phyloP scores from a whole-genome alignment of 2,888 invertebrate genomes.

The Chymomyza caudatula region DNA sequence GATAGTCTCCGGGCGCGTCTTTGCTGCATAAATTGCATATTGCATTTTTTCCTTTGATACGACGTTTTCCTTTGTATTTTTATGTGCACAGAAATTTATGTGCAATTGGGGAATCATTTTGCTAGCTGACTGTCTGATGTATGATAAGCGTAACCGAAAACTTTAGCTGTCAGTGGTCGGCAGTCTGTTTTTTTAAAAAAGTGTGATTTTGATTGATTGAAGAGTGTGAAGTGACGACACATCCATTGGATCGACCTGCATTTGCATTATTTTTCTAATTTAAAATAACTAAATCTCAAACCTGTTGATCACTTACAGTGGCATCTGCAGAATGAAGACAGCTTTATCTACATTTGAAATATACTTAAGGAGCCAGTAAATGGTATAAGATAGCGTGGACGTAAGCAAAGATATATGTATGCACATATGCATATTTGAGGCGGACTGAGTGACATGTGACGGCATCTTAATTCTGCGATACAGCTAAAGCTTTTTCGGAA shows the following conservation, averaged over 20 bases:
- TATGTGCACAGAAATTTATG: constrained; percentile 33
- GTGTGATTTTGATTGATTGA: constrained; percentile 42
- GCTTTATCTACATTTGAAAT: constrained; percentile 16
- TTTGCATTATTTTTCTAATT: constrained; percentile 35
- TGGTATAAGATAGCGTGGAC: constrained; percentile 15
- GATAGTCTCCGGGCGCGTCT: background rate
- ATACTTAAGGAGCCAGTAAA: background rate
- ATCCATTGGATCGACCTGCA: constrained; percentile 16
- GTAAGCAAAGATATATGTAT: background rate
- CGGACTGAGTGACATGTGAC: background rate
- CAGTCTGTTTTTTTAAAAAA: background rate
- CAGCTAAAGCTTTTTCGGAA: no score
- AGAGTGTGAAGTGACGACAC: constrained; percentile 25
- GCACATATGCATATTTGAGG: background rate
- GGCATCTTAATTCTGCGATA: background rate
- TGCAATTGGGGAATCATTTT: constrained; percentile 43
- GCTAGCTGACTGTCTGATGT: constrained; percentile 3
- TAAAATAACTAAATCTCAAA: background rate
- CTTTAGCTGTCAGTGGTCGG: background rate
- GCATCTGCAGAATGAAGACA: background rate
- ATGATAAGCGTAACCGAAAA: constrained; percentile 23
- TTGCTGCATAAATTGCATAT: constrained; percentile 6
- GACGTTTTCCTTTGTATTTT: constrained; percentile 3
- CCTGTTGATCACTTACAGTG: background rate
- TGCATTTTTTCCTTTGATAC: background rate